These are phyloP conservation scores for Zaprionus ornatus DNA, from an alignment of 1,140 invertebrate genomes.

Conservation along the genomic window DNA sequence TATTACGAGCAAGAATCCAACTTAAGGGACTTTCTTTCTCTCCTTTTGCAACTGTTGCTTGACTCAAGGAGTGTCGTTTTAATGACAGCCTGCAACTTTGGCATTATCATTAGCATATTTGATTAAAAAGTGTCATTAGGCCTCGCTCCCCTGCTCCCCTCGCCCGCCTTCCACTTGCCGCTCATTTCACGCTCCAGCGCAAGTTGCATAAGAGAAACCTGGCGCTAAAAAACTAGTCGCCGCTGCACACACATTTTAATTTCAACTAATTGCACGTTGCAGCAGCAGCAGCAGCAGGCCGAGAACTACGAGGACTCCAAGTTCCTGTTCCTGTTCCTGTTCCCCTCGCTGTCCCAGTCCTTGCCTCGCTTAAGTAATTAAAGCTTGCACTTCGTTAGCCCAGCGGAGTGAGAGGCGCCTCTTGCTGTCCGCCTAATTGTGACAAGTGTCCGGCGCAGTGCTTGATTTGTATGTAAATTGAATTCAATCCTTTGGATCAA, in stretches of 20 bases:
- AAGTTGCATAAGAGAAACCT: slow-evolving; percentile 63
- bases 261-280: slow-evolving; percentile 72
- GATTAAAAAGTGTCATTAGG: slow-evolving; percentile 81
- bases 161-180: background rate
- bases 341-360: background rate
- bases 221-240: slow-evolving; percentile 59
- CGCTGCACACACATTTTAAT: slow-evolving; percentile 72
- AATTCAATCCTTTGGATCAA: slow-evolving; percentile 65
- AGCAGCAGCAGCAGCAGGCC: slow-evolving; percentile 20
- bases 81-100: slow-evolving; percentile 58
- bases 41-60: background rate
- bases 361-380: slow-evolving; percentile 68
- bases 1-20: background rate
- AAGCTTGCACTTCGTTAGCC: slow-evolving; percentile 74
- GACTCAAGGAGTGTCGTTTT: slow-evolving; percentile 44
- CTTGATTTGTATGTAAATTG: slow-evolving; percentile 78
- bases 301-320: background rate
- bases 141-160: background rate
- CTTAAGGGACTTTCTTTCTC: background rate
- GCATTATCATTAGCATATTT: slow-evolving; percentile 80
- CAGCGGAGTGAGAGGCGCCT: slow-evolving; percentile 27
- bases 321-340: background rate
- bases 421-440: slow-evolving; percentile 53
- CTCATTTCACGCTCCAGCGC: slow-evolving; percentile 55
- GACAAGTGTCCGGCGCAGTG: slow-evolving; percentile 56